Evolutionary conservation across 2,888 invertebrate species (phyloP).

Genomic region (Acanthoscelides obtectus): DNA sequence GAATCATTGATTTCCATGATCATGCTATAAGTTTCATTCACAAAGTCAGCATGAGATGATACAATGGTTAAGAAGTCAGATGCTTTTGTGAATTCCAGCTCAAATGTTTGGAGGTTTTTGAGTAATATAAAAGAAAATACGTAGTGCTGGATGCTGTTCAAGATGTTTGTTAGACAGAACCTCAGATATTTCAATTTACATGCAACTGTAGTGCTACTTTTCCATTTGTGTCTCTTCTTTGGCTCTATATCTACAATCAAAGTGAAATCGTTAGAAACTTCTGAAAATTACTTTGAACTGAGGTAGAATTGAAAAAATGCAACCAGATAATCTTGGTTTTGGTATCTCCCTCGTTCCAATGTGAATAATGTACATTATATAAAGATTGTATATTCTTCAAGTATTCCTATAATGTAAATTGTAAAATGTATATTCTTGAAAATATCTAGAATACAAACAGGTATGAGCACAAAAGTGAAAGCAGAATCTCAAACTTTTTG

Average conservation of each 20-base stretch:
- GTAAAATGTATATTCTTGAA: too few relatives aligned
- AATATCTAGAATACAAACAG: too few relatives aligned
- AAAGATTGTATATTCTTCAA: too few relatives aligned
- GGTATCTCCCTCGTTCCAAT: too few relatives aligned
- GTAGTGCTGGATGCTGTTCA: slow-evolving; percentile 42
- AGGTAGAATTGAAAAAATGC: too few relatives aligned
- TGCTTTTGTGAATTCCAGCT: slow-evolving; percentile 38
- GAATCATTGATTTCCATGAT: slow-evolving; percentile 28
- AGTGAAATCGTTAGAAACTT: too few relatives aligned
- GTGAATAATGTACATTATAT: too few relatives aligned
- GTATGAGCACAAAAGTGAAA: too few relatives aligned
- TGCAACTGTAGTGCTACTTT: slow-evolving; percentile 9
- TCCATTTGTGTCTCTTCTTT: slow-evolving; percentile 13
- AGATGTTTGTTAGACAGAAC: slow-evolving; percentile 37
- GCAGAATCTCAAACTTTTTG: too few relatives aligned
- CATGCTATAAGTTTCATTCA: slow-evolving; percentile 30
- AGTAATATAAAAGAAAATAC: slow-evolving; percentile 38
- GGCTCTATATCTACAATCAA: slow-evolving; percentile 33
- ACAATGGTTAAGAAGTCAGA: slow-evolving; percentile 39
- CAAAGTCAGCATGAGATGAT: slow-evolving; percentile 36
- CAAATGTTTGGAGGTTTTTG: slow-evolving; percentile 34
- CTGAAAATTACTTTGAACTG: too few relatives aligned
- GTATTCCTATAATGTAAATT: too few relatives aligned
- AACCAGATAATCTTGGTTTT: too few relatives aligned
- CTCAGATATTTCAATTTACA: slow-evolving; percentile 33